Conservation (phyloP, 1,140 invertebrate species). For the Apolygus lucorum region DNA sequence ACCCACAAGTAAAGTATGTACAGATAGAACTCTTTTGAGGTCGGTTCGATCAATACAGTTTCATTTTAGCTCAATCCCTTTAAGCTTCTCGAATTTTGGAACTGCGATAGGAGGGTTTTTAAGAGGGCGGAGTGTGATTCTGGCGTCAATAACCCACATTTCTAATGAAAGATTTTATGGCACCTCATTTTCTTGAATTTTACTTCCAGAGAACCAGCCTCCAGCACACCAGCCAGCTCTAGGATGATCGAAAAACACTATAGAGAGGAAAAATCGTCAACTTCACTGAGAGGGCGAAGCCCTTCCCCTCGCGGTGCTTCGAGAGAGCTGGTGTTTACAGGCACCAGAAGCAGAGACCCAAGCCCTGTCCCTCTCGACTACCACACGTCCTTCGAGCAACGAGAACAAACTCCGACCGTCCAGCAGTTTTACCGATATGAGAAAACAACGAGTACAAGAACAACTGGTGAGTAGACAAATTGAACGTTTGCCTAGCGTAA, state of each 20-base stretch:
- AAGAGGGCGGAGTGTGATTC: no score
- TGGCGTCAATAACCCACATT: no score
- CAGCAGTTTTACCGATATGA: slow-evolving; percentile 30
- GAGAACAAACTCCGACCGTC: slow-evolving; percentile 28
- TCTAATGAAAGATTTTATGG: no score
- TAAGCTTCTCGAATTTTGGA: no score
- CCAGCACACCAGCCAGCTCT: slow-evolving; percentile 6
- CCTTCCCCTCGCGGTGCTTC: slow-evolving; percentile 5
- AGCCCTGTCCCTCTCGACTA: slow-evolving; percentile 28
- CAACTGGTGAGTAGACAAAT: slow-evolving; percentile 20
- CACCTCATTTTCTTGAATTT: no score
- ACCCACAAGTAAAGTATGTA: no score
- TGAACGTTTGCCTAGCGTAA: no score
- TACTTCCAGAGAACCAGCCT: slow-evolving; percentile 18
- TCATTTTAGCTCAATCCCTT: no score
- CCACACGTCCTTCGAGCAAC: slow-evolving; percentile 21
- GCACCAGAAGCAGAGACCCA: slow-evolving; percentile 29
- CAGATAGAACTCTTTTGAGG: no score
- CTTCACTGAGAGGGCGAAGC: slow-evolving; percentile 12
- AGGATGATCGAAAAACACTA: slow-evolving; percentile 18
- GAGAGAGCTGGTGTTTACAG: slow-evolving; percentile 31
- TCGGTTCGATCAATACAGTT: no score
- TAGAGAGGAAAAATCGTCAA: slow-evolving; percentile 16
- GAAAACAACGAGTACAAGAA: slow-evolving; percentile 25
- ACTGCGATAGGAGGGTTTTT: no score